phyloP scores from a whole-genome alignment of 2,113 vertebrate genomes.

The Rissa tridactyla region DNA sequence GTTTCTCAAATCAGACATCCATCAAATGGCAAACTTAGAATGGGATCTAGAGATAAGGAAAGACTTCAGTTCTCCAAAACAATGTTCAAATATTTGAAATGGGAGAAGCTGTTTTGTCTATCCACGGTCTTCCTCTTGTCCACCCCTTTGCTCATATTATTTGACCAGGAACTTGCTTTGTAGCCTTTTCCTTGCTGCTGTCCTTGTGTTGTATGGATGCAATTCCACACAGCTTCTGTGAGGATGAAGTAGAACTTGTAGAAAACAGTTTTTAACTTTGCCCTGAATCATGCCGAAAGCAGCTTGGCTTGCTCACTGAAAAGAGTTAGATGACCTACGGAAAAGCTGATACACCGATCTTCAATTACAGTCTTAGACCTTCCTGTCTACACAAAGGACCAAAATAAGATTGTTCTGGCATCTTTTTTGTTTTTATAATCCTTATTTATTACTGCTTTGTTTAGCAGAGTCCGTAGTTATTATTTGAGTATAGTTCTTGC shows the following conservation, averaged over 20 bases:
- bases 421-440: background rate
- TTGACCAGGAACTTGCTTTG: background rate
- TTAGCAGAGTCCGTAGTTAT: background rate
- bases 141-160: background rate
- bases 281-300: background rate
- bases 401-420: constrained; percentile 25
- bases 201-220: background rate
- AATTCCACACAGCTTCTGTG: background rate
- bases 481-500: background rate
- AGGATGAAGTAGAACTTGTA: background rate
- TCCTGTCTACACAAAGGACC: constrained; percentile 13
- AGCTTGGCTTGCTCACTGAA: background rate
- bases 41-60: background rate
- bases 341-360: background rate
- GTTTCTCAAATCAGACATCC: background rate
- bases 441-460: background rate
- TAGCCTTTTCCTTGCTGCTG: background rate
- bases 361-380: background rate
- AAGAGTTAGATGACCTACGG: background rate
- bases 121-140: background rate
- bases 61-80: background rate
- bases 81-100: background rate
- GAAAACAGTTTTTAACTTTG: background rate
- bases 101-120: background rate
- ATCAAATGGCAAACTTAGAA: background rate